Evolutionary conservation across 2,113 vertebrate species (phyloP).

Genomic region (Oriolus oriolus): DNA sequence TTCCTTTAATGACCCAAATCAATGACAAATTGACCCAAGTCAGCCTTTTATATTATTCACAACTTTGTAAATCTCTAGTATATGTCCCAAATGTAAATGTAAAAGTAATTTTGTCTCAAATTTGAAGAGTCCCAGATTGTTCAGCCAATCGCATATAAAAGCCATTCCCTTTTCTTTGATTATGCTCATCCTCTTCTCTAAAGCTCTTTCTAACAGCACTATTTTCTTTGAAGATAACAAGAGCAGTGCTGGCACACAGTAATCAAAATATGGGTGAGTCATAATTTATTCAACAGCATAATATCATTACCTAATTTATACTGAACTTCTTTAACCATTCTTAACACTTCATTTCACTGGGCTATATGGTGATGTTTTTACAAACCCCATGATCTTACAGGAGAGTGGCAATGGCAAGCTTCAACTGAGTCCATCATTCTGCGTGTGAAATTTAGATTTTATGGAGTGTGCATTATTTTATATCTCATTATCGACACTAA

Average conservation of each 20-base stretch:
- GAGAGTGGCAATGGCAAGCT: not conserved
- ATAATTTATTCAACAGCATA: not conserved
- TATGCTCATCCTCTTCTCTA: not conserved
- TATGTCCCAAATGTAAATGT: not conserved
- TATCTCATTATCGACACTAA: not conserved
- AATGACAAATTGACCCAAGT: not conserved
- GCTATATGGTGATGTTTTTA: not conserved
- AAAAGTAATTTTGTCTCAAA: not conserved
- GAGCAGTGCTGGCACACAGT: not conserved
- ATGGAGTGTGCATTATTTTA: not conserved
- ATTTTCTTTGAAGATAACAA: not conserved
- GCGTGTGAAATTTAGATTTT: not conserved
- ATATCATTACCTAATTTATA: not conserved
- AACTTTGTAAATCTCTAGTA: not conserved
- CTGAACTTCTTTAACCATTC: not conserved
- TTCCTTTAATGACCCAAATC: not conserved
- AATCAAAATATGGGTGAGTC: not conserved
- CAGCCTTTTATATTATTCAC: not conserved
- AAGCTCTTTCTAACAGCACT: not conserved
- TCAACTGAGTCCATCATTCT: rapidly evolving
- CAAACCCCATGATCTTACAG: rapidly evolving
- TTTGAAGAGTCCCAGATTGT: not conserved
- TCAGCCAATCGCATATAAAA: not conserved
- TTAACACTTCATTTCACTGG: not conserved
- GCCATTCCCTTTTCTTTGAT: not conserved